Base-by-base conservation (phyloP, 2,888 invertebrate genomes). In the Dicyrtoma fusca region DNA sequence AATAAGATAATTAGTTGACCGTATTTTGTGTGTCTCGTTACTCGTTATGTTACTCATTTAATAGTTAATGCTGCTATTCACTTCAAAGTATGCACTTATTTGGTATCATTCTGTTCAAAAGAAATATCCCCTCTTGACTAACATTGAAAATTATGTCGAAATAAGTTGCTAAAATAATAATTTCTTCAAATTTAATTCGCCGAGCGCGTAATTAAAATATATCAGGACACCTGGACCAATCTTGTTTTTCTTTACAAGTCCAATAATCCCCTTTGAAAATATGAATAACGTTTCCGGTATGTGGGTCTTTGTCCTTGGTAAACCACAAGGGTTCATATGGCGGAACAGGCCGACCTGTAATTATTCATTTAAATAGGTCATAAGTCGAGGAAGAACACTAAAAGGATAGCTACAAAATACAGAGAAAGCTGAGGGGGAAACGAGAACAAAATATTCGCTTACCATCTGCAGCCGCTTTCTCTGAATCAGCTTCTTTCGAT, bases 181-280 rank as follows among this genome's bases (percentile, higher is more conserved):
- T 5, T 34, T 34, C 34, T 34, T 34, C 34, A 34, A 34, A 34
- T 34, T 5, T 34, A 34, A 34, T 8, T 8, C 34, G 4, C 34
- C 34, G 34, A 3, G 8, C 34, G 34, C 4, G 19, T 61, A 55
- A 13, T 77, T 82, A 84, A 82, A 90, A 97, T 84, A 99, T 96
- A 84, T 94, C 90, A 57, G 97, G 97, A 87, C 97, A 97, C 81
- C 84, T 85, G 71, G 88, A 84, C 97, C 98, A 99, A 84, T 97
- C 92, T 83, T 90, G 89, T 81, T 88, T 89, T 79, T 88, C 88
- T 86, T 98, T 99, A 84, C 90, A 89, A 75, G 92, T 88, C 99
- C 99, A 99, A 86, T 99, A 99, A 80, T 90, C 89, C 79, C 92
- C 90, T 81, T 89, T 92, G 86, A 90, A 97, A 76, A 91, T 87